Evolutionary conservation across 2,888 invertebrate genomes (phyloP).

Genomic region (Helleia helle): DNA sequence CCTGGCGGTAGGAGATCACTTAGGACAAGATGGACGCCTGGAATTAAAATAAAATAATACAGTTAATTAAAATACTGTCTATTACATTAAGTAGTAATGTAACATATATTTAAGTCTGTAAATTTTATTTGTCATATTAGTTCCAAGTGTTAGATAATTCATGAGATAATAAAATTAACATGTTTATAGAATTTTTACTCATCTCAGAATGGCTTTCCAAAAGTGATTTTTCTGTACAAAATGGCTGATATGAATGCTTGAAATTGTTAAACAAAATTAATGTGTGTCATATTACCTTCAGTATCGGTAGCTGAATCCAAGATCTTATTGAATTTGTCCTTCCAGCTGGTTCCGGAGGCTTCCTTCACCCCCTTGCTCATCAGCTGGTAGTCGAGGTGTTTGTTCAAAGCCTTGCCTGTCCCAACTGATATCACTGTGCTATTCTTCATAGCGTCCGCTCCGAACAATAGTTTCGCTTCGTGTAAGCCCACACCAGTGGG

Average conservation of each 20-base stretch:
- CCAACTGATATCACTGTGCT: conserved; percentile 88
- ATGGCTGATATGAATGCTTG: no score
- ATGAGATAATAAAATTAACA: no score
- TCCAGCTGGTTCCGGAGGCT: conserved; percentile 74
- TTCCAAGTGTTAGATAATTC: no score
- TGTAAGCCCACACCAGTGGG: conserved; percentile 91
- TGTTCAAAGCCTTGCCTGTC: conserved; percentile 75
- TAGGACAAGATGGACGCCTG: conserved; percentile 84
- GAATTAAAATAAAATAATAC: not conserved
- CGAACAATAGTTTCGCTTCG: conserved; percentile 89
- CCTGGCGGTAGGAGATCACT: conserved; percentile 83
- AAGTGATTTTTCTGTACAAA: no score
- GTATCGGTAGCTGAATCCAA: conserved; percentile 91
- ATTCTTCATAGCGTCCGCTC: conserved; percentile 77
- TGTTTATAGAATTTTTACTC: no score
- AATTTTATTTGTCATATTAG: no score
- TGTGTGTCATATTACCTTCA: conserved; percentile 76
- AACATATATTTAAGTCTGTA: no score
- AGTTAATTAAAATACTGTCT: no score
- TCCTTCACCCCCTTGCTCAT: conserved; percentile 30
- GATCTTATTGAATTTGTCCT: conserved; percentile 85
- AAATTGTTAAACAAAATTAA: no score
- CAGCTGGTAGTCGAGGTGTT: conserved; percentile 40
- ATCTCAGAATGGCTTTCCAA: no score
- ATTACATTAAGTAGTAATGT: no score